phyloP scores from a whole-genome alignment of 2,797 vertebrate genomes.

The Thripadectes ignobilis region DNA sequence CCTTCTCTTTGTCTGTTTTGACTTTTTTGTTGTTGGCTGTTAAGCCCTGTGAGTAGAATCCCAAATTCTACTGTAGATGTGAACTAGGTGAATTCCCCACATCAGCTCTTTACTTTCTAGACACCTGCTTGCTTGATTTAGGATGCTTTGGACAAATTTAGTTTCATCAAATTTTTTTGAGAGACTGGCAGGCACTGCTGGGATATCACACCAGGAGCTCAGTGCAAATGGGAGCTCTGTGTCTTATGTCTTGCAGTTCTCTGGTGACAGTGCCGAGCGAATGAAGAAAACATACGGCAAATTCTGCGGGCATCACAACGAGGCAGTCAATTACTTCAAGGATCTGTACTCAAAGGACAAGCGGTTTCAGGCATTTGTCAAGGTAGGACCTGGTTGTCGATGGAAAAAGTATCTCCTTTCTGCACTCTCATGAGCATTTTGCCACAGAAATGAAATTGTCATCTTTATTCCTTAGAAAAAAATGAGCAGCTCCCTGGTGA shows the following conservation, averaged over 20 bases:
- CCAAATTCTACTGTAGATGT: neutral
- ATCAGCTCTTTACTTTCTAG: neutral
- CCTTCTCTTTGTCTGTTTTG: neutral
- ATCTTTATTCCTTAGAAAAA: conserved; percentile 85
- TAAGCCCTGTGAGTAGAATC: neutral
- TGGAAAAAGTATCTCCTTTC: neutral
- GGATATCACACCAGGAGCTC: neutral
- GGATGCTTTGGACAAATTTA: neutral
- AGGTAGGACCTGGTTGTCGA: conserved; percentile 72
- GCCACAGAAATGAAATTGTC: neutral
- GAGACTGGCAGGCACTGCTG: neutral
- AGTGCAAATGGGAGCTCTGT: neutral
- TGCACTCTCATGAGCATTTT: neutral
- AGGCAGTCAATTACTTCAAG: conserved; percentile 94
- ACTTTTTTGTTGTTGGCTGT: neutral
- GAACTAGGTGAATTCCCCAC: neutral
- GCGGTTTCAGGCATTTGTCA: conserved; percentile 93
- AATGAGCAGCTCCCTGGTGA: conserved; percentile 92
- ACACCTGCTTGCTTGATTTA: neutral
- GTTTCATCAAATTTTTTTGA: neutral
- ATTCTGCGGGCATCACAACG: conserved; percentile 95
- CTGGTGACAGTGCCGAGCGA: conserved; percentile 85
- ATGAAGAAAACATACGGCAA: conserved; percentile 92
- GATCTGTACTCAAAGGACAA: conserved; percentile 93
- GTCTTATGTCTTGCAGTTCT: conserved; percentile 83